These are phyloP conservation scores for Pterobdella sp. DNA, from an alignment of 2,888 invertebrate genomes.

Conservation along the genomic window DNA sequence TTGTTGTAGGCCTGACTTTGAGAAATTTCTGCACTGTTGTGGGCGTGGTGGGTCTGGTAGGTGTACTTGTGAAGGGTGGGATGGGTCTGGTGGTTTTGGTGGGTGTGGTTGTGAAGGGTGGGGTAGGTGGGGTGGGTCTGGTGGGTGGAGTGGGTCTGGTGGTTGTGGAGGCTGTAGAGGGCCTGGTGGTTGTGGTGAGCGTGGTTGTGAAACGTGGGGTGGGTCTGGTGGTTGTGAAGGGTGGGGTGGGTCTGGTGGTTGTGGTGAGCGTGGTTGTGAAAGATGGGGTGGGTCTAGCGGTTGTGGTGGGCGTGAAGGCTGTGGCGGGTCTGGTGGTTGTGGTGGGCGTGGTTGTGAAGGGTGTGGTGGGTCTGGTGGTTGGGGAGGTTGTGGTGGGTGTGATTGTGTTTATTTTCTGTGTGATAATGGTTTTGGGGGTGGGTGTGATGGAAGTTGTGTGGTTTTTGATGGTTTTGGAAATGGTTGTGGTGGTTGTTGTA, in stretches of 20 bases:
- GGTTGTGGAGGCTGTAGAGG: neutral
- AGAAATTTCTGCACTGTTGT: too few relatives aligned
- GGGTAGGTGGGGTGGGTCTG: neutral
- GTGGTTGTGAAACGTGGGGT: neutral
- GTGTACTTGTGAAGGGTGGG: neutral
- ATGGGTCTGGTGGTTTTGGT: neutral
- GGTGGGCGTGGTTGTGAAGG: neutral
- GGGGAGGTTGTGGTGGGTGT: neutral
- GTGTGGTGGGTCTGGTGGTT: neutral
- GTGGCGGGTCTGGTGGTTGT: neutral
- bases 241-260: too few relatives aligned
- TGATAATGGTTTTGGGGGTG: neutral
- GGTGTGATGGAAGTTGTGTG: neutral
- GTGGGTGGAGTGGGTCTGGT: neutral
- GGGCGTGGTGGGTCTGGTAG: too few relatives aligned
- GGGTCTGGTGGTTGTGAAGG: neutral
- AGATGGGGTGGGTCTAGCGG: neutral
- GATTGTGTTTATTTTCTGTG: neutral
- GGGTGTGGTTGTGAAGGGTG: too few relatives aligned
- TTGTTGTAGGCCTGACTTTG: too few relatives aligned
- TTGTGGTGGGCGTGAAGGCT: neutral
- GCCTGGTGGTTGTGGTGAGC: neutral
- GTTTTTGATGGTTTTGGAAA: neutral
- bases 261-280: too few relatives aligned
- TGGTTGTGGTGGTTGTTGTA: slow-evolving; percentile 8